Evolutionary conservation across 2,888 invertebrate genomes (phyloP).

Genomic region (Argyra leucocephala): DNA sequence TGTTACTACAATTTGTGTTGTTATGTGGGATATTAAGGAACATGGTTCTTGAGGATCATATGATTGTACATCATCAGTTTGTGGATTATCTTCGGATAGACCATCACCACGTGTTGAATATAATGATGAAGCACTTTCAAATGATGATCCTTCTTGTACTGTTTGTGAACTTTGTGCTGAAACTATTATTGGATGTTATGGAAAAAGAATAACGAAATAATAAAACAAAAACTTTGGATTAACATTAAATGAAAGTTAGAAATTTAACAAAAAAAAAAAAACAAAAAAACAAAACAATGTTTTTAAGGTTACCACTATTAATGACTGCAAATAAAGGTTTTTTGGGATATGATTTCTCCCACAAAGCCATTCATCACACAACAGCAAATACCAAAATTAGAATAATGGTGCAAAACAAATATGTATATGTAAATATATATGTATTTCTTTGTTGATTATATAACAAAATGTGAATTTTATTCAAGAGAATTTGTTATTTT

Average conservation of each 20-base stretch:
- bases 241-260: too few relatives aligned
- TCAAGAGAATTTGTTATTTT: neutral
- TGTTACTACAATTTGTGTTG: constrained; percentile 8
- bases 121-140: constrained; percentile 74
- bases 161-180: constrained; percentile 45
- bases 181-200: constrained; percentile 27
- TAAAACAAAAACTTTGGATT: neutral
- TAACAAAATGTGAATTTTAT: neutral
- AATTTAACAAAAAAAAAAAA: too few relatives aligned
- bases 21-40: constrained; percentile 7
- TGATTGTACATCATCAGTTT: constrained; percentile 38
- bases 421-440: neutral
- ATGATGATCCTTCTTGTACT: constrained; percentile 71
- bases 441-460: neutral
- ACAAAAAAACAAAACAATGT: constrained; percentile 14
- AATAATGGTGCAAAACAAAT: constrained; percentile 13
- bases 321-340: neutral
- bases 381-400: constrained; percentile 36
- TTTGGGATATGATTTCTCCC: constrained; percentile 2
- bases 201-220: neutral
- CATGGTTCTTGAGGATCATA: neutral
- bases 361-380: constrained; percentile 38
- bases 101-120: constrained; percentile 70
- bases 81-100: constrained; percentile 52
- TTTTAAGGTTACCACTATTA: constrained; percentile 12